Evolutionary conservation across 2,888 invertebrate genomes (phyloP), one percentile per base, ranked within the genome.

Genomic region (Amphiduros pacificus): DNA sequence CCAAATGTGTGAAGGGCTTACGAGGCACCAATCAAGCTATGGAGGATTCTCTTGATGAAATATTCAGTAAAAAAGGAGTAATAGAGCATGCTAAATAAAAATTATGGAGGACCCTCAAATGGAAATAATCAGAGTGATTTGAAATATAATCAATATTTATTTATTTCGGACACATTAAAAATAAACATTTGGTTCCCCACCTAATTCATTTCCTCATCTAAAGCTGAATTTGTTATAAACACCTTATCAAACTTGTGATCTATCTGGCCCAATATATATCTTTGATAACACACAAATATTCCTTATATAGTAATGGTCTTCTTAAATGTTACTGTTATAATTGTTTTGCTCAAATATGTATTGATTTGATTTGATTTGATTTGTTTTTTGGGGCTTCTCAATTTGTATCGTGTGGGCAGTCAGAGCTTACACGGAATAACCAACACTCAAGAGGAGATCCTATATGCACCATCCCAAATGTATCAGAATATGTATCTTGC

Each of bases 1-100:
- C 87, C 64, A 78, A 87, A 70, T 90, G 91, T 1, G 86, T 90
- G 20, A 85, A 86, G 54, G 88, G 88, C 31, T 80, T 90, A 31
- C 83, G 87, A 63, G 89, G 88, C 4, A 89, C 88, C 1, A 89
- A 89, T 77, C 65, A 72, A 22, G 63, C 67, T 17, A 75, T 91
- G 68, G 91, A 91, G 78, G 75, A 79, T 3, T 51, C 60, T 5
- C 63, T 81, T 20, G 77, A 80, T 62, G 63, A 52, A 22, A 27
- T 80, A 17, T 78, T 80, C 65, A 29, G 56, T 31, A 22, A 48
- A 24, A 50, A 62, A 28, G 64, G 57, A 32, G 61, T 65, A 2
- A 36, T 59, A 22, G 36, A 55, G 51, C 32, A 61, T 29, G 57
- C 51, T 3, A 11, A 51, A 24, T 51, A 27, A 51, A 17, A 24